Base-by-base conservation (phyloP, 2,113 vertebrate genomes). In the Caranx ignobilis region DNA sequence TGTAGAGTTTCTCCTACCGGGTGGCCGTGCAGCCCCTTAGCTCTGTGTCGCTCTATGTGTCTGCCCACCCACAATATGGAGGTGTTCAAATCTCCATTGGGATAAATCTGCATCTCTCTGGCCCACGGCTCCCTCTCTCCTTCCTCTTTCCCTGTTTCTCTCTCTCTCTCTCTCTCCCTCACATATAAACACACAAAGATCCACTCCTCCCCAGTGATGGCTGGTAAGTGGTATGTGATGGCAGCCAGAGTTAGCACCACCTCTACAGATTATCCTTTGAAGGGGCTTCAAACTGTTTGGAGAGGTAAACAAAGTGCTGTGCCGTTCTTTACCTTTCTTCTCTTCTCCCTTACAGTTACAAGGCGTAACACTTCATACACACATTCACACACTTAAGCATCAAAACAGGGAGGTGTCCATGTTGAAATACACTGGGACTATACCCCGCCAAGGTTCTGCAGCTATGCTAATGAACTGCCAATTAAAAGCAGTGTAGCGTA, bases 41-140 rank as follows among this genome's bases (percentile, higher is more conserved):
- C 84, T 87, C 86, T 84, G 78, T 83, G 87, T 88, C 80, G 87
- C 85, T 71, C 85, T 63, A 65, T 79, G 72, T 63, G 86, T 86
- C 82, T 93, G 91, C 89, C 90, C 91, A 95, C 92, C 89, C 92
- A 91, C 90, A 85, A 79, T 64, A 87, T 19, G 86, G 90, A 94
- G 88, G 92, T 92, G 87, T 93, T 91, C 74, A 90, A 89, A 89
- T 87, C 89, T 87, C 78, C 85, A 81, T 69, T 50, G 74, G 86
- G 87, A 86, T 68, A 81, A 89, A 90, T 90, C 84, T 91, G 82
- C 82, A 90, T 92, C 84, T 90, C 82, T 89, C 72, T 80, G 60
- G 69, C 66, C 79, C 77, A 66, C 43, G 48, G 73, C 84, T 71
- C 32, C 54, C 34, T 77, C 48, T 16, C 67, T 21, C 72, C 26